phyloP scores from a whole-genome alignment of 2,888 invertebrate species.

The Mantis religiosa region DNA sequence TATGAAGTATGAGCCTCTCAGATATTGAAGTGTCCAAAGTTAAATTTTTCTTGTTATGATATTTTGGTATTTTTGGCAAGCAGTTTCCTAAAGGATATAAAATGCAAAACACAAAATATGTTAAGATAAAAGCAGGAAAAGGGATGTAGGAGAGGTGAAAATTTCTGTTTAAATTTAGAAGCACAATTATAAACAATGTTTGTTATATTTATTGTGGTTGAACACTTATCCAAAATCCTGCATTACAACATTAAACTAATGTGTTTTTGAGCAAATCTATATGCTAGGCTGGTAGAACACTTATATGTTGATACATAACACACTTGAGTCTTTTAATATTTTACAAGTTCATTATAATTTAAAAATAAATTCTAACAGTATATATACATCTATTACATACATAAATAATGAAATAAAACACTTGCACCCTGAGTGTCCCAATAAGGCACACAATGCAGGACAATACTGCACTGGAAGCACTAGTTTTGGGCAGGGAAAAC shows the following conservation, averaged over 20 bases:
- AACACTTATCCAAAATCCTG: not conserved
- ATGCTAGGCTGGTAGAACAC: not conserved
- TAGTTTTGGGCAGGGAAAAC: not conserved
- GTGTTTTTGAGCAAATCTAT: not conserved
- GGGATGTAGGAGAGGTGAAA: not conserved
- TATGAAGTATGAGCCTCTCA: too few relatives aligned
- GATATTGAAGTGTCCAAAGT: too few relatives aligned
- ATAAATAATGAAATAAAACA: not conserved
- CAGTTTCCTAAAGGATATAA: too few relatives aligned
- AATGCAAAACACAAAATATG: not conserved
- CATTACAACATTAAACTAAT: not conserved
- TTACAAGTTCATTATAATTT: not conserved
- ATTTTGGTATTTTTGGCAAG: too few relatives aligned
- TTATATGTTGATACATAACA: not conserved
- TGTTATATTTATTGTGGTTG: not conserved
- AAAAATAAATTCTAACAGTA: not conserved
- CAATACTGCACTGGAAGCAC: conserved; percentile 1
- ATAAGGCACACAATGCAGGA: not conserved
- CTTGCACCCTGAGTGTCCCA: not conserved
- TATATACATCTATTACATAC: not conserved
- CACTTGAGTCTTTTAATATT: not conserved
- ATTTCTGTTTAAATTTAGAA: not conserved
- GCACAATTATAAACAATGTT: not conserved
- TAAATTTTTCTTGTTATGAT: too few relatives aligned
- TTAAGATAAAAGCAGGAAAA: not conserved